phyloP scores from a whole-genome alignment of 2,888 invertebrate genomes.

The Leptarthrus brevirostris region DNA sequence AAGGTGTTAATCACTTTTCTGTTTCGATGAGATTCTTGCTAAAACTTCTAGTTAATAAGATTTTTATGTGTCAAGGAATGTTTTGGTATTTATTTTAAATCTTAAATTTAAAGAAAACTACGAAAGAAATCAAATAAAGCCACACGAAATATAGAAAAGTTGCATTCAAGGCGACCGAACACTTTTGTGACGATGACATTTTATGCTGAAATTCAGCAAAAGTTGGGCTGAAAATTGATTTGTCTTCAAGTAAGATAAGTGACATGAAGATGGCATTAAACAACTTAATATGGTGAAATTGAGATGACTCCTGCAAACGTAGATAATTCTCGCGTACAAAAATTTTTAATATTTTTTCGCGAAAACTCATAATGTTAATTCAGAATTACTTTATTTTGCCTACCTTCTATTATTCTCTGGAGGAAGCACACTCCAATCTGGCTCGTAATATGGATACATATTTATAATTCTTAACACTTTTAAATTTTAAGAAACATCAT shows the following conservation, averaged over 20 bases:
- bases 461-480: neutral
- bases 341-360: neutral
- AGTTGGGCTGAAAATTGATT: slow-evolving; percentile 49
- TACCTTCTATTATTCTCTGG: slow-evolving; percentile 88
- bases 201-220: slow-evolving; percentile 54
- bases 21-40: neutral
- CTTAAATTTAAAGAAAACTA: slow-evolving; percentile 52
- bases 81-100: slow-evolving; percentile 27
- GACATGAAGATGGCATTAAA: neutral
- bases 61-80: slow-evolving; percentile 15
- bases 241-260: neutral
- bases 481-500: too few species aligned
- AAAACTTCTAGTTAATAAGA: neutral
- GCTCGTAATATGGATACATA: slow-evolving; percentile 47
- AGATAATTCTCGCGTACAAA: neutral
- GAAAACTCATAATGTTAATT: neutral
- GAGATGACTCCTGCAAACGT: neutral
- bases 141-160: slow-evolving; percentile 57
- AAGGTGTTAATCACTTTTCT: neutral
- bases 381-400: neutral
- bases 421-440: slow-evolving; percentile 85
- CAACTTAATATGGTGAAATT: neutral
- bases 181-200: slow-evolving; percentile 58
- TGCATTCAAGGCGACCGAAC: slow-evolving; percentile 54
- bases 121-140: slow-evolving; percentile 51